Evolutionary conservation across 2,113 vertebrate genomes (phyloP).

Genomic region (Syngnathus floridae): DNA sequence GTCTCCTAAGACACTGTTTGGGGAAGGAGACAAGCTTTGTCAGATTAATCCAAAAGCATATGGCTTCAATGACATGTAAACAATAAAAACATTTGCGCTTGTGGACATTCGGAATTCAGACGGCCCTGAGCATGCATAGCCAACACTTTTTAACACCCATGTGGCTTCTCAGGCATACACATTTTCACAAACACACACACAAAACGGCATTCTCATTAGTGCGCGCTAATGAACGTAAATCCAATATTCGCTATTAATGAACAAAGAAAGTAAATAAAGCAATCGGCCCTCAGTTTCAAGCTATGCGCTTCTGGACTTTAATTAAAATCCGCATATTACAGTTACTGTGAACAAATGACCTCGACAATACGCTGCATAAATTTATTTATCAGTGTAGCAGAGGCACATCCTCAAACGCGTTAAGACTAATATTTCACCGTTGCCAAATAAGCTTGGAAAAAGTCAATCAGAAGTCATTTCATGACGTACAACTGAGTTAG

Average conservation of each 20-base stretch:
- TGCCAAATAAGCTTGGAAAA: background rate
- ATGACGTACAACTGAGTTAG: background rate
- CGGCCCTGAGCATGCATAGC: background rate
- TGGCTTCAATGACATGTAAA: background rate
- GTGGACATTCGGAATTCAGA: background rate
- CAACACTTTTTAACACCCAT: background rate
- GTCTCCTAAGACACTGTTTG: conserved; percentile 26
- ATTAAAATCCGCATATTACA: conserved; percentile 36
- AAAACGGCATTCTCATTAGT: conserved; percentile 42
- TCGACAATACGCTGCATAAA: conserved; percentile 14
- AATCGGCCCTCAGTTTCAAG: conserved; percentile 28
- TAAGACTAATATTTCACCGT: background rate
- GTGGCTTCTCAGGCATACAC: background rate
- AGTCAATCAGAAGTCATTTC: background rate
- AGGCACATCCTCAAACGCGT: background rate
- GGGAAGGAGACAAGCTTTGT: background rate
- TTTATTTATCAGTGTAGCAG: background rate
- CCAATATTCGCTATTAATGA: conserved; percentile 49
- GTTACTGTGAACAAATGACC: conserved; percentile 27
- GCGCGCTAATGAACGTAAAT: conserved; percentile 44
- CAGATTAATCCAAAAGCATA: background rate
- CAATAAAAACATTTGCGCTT: background rate
- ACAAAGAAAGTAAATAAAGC: conserved; percentile 42
- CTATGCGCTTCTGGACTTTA: conserved; percentile 23
- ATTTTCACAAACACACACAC: conserved; percentile 4